These are phyloP conservation scores for Himalopsyche phryganea DNA, from an alignment of 1,140 invertebrate species.

Conservation along the genomic window DNA sequence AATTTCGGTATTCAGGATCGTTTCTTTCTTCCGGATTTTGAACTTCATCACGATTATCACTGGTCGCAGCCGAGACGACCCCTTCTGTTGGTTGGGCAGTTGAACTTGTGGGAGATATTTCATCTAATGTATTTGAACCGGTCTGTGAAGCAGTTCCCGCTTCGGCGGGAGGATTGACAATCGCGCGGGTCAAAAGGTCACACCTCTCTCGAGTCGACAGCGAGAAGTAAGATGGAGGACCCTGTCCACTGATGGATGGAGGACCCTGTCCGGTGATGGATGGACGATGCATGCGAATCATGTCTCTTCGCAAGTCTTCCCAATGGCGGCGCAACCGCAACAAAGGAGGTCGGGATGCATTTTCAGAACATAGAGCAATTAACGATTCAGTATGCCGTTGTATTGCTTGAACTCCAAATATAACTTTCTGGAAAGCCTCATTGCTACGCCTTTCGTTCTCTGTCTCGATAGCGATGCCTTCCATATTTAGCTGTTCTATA, in stretches of 20 bases:
- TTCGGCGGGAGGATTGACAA: neutral
- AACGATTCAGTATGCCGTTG: conserved; percentile 43
- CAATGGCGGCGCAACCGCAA: conserved; percentile 62
- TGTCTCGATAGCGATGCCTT: no score
- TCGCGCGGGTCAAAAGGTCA: conserved; percentile 38
- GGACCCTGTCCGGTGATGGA: conserved; percentile 41
- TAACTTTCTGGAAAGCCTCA: conserved; percentile 45
- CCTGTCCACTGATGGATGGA: conserved; percentile 41
- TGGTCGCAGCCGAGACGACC: no score
- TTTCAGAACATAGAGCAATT: conserved; percentile 44
- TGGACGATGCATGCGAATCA: conserved; percentile 52
- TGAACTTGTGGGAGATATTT: no score
- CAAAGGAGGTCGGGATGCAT: conserved; percentile 44
- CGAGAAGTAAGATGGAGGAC: conserved; percentile 42
- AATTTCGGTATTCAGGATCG: no score
- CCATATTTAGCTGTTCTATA: no score
- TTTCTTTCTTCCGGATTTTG: no score
- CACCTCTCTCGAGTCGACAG: conserved; percentile 44
- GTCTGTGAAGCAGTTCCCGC: neutral
- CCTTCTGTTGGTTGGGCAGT: no score
- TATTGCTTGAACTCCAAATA: conserved; percentile 41
- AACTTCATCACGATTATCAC: no score
- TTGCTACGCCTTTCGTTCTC: neutral
- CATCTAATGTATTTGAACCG: no score
- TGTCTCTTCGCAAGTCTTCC: conserved; percentile 59